phyloP scores from a whole-genome alignment of 1,140 invertebrate genomes.

The Chymomyza costata region DNA sequence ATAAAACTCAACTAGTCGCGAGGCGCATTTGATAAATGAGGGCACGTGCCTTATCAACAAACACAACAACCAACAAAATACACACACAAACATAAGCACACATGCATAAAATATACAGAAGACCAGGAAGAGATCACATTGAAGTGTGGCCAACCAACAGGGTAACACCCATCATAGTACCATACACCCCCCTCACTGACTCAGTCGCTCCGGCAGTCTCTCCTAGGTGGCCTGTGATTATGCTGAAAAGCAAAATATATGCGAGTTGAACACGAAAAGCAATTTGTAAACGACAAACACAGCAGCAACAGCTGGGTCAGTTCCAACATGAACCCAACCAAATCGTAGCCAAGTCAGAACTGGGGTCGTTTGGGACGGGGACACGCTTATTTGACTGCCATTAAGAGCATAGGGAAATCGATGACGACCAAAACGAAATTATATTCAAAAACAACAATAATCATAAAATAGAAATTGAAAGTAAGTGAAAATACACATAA shows the following conservation, averaged over 20 bases:
- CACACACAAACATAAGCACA: slow-evolving; percentile 5
- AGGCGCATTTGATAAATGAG: slow-evolving; percentile 59
- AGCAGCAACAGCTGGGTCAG: slow-evolving; percentile 14
- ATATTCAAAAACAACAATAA: slow-evolving; percentile 50
- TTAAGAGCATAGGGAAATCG: slow-evolving; percentile 26
- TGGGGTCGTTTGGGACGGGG: slow-evolving; percentile 4
- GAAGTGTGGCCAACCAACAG: no score
- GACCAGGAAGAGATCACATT: slow-evolving; percentile 42
- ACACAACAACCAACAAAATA: slow-evolving; percentile 52
- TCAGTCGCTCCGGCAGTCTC: not conserved
- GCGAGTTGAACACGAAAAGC: slow-evolving; percentile 64
- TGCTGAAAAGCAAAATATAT: slow-evolving; percentile 63
- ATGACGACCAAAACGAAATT: slow-evolving; percentile 48
- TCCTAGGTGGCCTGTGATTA: slow-evolving; percentile 49
- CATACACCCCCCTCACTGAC: no score
- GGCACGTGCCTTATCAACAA: slow-evolving; percentile 67
- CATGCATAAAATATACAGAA: slow-evolving; percentile 51
- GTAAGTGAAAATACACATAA: slow-evolving; percentile 52
- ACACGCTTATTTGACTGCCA: slow-evolving; percentile 53
- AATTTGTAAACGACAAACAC: slow-evolving; percentile 71
- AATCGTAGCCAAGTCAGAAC: no score
- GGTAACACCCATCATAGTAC: no score
- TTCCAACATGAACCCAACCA: no score
- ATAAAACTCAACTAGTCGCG: slow-evolving; percentile 33
- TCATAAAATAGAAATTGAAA: slow-evolving; percentile 37